Conservation (phyloP, 2,797 vertebrate genomes). For the Lepus oiostolus region DNA sequence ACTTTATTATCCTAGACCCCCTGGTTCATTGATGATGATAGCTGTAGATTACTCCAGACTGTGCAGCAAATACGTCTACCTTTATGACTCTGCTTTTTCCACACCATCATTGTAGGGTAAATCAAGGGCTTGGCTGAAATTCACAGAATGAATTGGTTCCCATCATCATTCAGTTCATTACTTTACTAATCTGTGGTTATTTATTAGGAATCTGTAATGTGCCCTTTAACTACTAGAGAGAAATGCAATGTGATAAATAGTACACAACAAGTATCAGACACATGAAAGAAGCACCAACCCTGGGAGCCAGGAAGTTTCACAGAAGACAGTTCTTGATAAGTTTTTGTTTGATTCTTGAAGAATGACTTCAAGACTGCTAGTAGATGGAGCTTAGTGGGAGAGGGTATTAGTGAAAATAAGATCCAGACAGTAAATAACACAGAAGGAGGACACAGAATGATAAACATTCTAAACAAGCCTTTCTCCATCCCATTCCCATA, state of each 20-base stretch:
- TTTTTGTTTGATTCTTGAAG: constrained; percentile 10
- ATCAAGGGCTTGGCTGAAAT: background rate
- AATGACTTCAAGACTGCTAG: background rate
- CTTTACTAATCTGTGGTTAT: background rate
- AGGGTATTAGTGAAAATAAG: background rate
- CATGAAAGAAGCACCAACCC: background rate
- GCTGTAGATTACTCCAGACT: background rate
- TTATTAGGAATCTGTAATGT: background rate
- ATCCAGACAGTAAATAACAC: background rate
- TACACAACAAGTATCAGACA: background rate
- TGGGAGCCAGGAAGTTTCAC: background rate
- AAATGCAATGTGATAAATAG: background rate
- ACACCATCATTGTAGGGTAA: background rate
- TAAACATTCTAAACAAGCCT: background rate
- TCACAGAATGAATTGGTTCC: background rate
- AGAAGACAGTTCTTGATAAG: background rate
- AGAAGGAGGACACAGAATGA: no score
- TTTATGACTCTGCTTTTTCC: background rate
- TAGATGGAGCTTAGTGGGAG: background rate
- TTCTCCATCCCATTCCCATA: background rate
- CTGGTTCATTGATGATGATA: background rate
- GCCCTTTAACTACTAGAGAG: background rate
- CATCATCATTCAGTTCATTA: background rate
- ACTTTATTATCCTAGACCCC: background rate
- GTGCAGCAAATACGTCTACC: background rate